Conservation (phyloP, 2,113 vertebrate genomes). For the Osmerus mordax region DNA sequence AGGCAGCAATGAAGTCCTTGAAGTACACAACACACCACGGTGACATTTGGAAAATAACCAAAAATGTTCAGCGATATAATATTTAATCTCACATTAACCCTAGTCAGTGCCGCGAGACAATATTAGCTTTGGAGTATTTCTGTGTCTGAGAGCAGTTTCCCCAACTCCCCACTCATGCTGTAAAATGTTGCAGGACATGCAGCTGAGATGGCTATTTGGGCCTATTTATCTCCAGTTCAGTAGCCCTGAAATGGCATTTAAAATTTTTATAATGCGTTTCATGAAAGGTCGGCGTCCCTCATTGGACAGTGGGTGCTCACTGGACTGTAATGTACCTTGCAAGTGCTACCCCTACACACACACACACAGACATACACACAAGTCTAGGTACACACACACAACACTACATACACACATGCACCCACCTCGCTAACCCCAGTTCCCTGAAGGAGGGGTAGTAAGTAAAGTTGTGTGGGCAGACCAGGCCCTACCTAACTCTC, state of each 20-base stretch:
- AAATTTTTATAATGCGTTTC: slow-evolving; percentile 61
- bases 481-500: slow-evolving; percentile 52
- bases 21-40: background rate
- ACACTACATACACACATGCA: slow-evolving; percentile 9
- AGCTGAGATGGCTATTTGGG: slow-evolving; percentile 23
- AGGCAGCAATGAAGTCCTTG: background rate
- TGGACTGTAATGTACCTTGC: slow-evolving; percentile 38
- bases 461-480: slow-evolving; percentile 49
- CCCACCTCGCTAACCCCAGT: slow-evolving; percentile 27
- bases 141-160: slow-evolving; percentile 1
- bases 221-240: slow-evolving; percentile 55
- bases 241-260: slow-evolving; percentile 60
- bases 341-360: slow-evolving; percentile 15
- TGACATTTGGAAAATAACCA: background rate
- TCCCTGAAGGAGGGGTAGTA: background rate
- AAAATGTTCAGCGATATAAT: no score
- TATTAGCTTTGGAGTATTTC: background rate
- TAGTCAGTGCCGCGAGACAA: no score
- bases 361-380: slow-evolving; percentile 14
- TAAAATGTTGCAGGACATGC: slow-evolving; percentile 27
- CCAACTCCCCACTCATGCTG: slow-evolving; percentile 23
- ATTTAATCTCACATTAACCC: no score
- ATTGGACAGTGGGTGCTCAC: slow-evolving; percentile 40
- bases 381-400: slow-evolving; percentile 6
- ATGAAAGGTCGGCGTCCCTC: slow-evolving; percentile 58